Base-by-base conservation (phyloP, 2,888 invertebrate genomes). In the Keiferia lycopersicella region DNA sequence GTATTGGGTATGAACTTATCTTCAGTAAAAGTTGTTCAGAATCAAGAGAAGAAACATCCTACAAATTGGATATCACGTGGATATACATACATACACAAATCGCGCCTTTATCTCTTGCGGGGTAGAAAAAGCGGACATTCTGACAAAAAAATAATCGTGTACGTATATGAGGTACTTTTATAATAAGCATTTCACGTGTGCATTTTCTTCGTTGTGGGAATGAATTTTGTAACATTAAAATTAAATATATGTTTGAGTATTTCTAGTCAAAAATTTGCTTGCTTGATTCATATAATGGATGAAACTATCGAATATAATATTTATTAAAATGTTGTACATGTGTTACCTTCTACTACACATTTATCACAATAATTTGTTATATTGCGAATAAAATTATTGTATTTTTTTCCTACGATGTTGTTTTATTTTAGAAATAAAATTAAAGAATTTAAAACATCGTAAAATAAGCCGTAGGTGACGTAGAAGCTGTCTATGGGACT, bases 381-480 rank as follows among this genome's bases (percentile, higher is more conserved):
- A 87, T 81, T 78, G 79, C 82, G 78, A 87, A 81, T 86, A 87
- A 82, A n/a, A 88, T 76, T 84, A 83, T 86, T 86, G 77, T 81
- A 75, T 73, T 61, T 50, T 45, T 59, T 18, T 6, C 38, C 16
- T n/a, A 56, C 3, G 14, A 30, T 30, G n/a, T 56, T 1, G 14
- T 22, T 22, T 22, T 22, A 51, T 22, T 51, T 30, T 41, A 39
- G 8, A 41, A 11, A 41, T 4, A 26, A 26, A 26, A 26, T 26
- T 4, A 26, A n/a, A n/a, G n/a, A n/a, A n/a, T n/a, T 6, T 26
- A 6, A 26, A 26, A 26, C 26, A 26, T 26, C 26, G 26, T n/a
- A 26, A 26, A 26, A 26, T 26, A 26, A 26, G 2, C 26, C n/a
- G n/a, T 26, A 26, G 26, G 26, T 26, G 6, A n/a, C n/a, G n/a